A percentile compares a stretch with the other conserved stretches of the same genome.
These are phyloP conservation scores for Harpagoxenus sublaevis DNA, from an alignment of 2,888 invertebrate species.

Conservation along the genomic window DNA sequence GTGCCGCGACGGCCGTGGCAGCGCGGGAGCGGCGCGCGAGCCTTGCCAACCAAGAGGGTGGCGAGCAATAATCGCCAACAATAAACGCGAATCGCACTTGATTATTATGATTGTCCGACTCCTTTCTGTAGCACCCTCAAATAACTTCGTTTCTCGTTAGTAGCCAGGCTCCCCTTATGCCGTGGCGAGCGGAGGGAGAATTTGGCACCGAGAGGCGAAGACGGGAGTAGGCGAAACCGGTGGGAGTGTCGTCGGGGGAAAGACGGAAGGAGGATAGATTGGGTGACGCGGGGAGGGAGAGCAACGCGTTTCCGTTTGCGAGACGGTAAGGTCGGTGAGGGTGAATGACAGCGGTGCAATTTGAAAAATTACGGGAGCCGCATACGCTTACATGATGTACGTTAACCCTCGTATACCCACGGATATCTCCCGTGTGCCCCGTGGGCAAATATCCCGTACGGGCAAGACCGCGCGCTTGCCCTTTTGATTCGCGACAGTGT, in stretches of 20 bases:
- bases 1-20: neutral
- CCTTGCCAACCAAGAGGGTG: constrained; percentile 77
- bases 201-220: constrained; percentile 46
- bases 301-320: constrained; percentile 77
- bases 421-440: constrained; percentile 40
- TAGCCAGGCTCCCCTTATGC: constrained; percentile 71
- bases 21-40: constrained; percentile 57
- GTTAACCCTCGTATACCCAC: constrained; percentile 59
- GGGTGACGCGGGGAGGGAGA: constrained; percentile 54
- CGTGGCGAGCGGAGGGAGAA: constrained; percentile 62
- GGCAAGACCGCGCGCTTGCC: neutral
- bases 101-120: constrained; percentile 84
- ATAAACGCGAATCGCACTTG: constrained; percentile 84
- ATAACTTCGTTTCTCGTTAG: constrained; percentile 84
- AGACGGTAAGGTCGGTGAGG: constrained; percentile 64
- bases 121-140: constrained; percentile 81
- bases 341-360: constrained; percentile 77
- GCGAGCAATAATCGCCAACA: constrained; percentile 81
- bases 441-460: constrained; percentile 47
- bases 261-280: constrained; percentile 11
- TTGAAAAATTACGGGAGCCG: constrained; percentile 81
- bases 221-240: constrained; percentile 20
- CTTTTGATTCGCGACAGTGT: constrained; percentile 20
- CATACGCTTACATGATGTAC: constrained; percentile 67
- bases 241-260: constrained; percentile 31